Evolutionary conservation across 1,140 invertebrate genomes (phyloP).

Genomic region (Galleria mellonella): DNA sequence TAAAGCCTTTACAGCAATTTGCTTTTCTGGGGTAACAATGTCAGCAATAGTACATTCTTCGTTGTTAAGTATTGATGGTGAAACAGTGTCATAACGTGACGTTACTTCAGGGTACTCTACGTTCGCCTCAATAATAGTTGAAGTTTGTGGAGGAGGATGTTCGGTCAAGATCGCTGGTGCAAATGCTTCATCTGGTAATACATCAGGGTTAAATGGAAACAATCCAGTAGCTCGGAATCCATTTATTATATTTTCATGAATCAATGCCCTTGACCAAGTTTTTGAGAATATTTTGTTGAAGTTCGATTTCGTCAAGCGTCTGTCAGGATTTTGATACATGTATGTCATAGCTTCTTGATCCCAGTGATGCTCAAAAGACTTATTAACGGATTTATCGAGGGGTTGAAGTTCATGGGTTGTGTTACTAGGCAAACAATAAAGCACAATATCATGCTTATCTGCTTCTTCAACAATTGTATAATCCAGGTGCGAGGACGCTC

Average conservation of each 20-base stretch:
- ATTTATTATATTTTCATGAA: constrained; percentile 2
- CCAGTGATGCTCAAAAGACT: constrained; percentile 37
- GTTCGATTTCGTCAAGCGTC: constrained; percentile 28
- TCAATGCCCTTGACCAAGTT: constrained; percentile 34
- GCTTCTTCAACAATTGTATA: constrained; percentile 28
- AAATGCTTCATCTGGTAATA: neutral
- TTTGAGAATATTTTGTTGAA: constrained; percentile 38
- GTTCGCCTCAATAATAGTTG: neutral
- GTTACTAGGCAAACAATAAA: constrained; percentile 42
- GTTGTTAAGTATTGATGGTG: neutral
- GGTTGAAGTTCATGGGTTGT: no score
- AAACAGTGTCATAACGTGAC: neutral
- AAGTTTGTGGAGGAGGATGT: neutral
- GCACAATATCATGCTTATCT: constrained; percentile 16
- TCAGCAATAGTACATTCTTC: neutral
- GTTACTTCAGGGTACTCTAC: neutral
- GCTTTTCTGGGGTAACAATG: neutral
- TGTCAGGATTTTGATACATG: constrained; percentile 16
- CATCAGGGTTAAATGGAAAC: neutral
- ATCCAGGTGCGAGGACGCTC: constrained; percentile 38
- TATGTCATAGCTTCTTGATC: constrained; percentile 19
- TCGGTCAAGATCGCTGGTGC: neutral
- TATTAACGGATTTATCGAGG: constrained; percentile 35
- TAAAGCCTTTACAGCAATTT: neutral
- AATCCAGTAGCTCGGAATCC: neutral